Percentiles rank a stretch among this genome's conserved stretches.
Evolutionary conservation across 2,797 vertebrate genomes (phyloP).

Genomic region (Macroramphosus scolopax): DNA sequence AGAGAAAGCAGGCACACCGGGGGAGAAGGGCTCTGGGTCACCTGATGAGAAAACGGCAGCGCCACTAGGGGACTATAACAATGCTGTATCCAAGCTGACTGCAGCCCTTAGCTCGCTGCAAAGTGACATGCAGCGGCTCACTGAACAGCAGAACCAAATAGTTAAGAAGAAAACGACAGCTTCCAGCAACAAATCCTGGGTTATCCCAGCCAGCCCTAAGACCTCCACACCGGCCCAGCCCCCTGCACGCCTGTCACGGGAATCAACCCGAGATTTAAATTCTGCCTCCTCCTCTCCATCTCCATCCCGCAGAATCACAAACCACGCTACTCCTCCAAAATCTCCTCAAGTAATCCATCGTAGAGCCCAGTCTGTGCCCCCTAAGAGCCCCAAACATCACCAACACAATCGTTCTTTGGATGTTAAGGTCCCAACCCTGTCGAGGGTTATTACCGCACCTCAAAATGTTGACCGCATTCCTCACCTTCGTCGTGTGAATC

Average conservation of each 20-base stretch:
- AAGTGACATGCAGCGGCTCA: conserved; percentile 89
- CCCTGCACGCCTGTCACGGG: conserved; percentile 68
- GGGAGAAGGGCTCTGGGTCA: conserved; percentile 52
- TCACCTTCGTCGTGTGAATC: conserved; percentile 84
- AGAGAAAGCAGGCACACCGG: conserved; percentile 55
- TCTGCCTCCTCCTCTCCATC: conserved; percentile 79
- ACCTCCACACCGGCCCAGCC: conserved; percentile 51
- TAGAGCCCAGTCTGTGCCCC: conserved; percentile 78
- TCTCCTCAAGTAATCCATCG: conserved; percentile 75
- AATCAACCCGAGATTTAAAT: conserved; percentile 69
- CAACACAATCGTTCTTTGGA: conserved; percentile 74
- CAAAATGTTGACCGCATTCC: conserved; percentile 88
- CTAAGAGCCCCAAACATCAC: conserved; percentile 85
- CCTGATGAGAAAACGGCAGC: conserved; percentile 73
- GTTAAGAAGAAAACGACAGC: conserved; percentile 75
- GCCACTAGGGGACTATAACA: conserved; percentile 89
- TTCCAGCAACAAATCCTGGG: conserved; percentile 78
- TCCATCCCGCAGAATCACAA: conserved; percentile 75
- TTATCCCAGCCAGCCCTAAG: conserved; percentile 80
- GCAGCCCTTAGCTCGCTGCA: conserved; percentile 86
- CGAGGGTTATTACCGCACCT: conserved; percentile 80
- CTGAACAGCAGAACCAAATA: conserved; percentile 86
- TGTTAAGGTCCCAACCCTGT: conserved; percentile 74
- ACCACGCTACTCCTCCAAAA: conserved; percentile 67
- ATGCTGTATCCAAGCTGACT: conserved; percentile 87